phyloP scores from a whole-genome alignment of 2,113 vertebrate genomes.

The Myiagra hebetior region DNA sequence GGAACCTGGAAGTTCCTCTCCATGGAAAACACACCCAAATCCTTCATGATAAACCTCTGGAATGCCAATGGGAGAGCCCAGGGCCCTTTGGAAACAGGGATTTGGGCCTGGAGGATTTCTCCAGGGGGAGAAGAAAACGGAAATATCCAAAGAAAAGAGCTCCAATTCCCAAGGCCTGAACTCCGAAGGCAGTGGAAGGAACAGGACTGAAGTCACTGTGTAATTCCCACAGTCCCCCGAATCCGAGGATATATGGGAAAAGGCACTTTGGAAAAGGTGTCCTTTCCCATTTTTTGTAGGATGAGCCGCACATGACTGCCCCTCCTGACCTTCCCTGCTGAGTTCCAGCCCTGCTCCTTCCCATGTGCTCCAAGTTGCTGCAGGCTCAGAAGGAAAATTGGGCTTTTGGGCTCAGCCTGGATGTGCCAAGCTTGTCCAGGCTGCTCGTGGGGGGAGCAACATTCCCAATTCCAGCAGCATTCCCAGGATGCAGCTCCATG shows the following conservation, averaged over 20 bases:
- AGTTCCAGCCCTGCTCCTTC: background rate
- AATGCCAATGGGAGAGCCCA: background rate
- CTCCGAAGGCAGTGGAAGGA: background rate
- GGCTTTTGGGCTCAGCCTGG: background rate
- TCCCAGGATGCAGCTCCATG: background rate
- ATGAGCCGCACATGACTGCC: background rate
- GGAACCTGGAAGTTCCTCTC: background rate
- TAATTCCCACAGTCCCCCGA: fast-evolving
- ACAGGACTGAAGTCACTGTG: background rate
- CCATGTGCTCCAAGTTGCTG: background rate
- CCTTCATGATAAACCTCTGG: background rate
- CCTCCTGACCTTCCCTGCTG: background rate
- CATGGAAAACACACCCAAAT: background rate
- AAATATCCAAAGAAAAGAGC: background rate
- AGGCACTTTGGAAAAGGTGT: background rate
- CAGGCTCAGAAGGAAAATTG: background rate
- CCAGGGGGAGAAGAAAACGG: background rate
- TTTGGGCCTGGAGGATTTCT: background rate
- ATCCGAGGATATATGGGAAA: background rate
- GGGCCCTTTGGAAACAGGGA: background rate
- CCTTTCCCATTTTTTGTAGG: background rate
- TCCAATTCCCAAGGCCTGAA: background rate
- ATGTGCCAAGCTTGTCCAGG: background rate
- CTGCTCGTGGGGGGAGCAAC: background rate
- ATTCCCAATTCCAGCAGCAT: background rate